Evolutionary conservation across 2,888 invertebrate genomes (phyloP).

Genomic region (Agriopis aurantiaria): DNA sequence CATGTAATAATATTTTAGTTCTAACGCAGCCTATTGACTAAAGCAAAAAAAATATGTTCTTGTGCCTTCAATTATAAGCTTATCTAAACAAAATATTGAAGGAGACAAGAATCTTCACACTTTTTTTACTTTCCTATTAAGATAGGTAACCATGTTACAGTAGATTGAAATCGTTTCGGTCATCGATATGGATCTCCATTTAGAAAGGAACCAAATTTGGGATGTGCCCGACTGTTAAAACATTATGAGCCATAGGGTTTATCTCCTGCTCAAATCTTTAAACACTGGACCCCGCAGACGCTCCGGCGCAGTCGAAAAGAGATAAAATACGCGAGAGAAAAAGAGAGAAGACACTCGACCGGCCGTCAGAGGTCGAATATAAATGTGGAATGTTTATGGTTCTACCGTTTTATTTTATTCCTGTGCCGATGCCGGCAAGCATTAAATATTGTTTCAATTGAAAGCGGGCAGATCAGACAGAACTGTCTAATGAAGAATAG

Average conservation of each 20-base stretch:
- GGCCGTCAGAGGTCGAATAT: slow-evolving; percentile 84
- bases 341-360: slow-evolving; percentile 62
- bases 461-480: slow-evolving; percentile 80
- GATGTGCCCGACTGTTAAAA: slow-evolving; percentile 77
- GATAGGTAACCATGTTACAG: slow-evolving; percentile 30
- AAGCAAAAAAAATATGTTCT: too few species aligned
- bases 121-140: slow-evolving; percentile 22
- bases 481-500: slow-evolving; percentile 79
- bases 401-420: slow-evolving; percentile 86
- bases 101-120: slow-evolving; percentile 9
- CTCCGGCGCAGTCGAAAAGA: slow-evolving; percentile 75
- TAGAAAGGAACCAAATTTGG: slow-evolving; percentile 45
- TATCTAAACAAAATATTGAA: slow-evolving; percentile 13
- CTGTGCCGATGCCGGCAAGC: slow-evolving; percentile 78
- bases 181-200: slow-evolving; percentile 48
- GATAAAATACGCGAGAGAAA: slow-evolving; percentile 59
- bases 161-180: slow-evolving; percentile 45
- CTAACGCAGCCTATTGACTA: not conserved
- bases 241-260: slow-evolving; percentile 83
- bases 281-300: slow-evolving; percentile 78
- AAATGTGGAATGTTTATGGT: slow-evolving; percentile 87
- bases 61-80: not conserved
- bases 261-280: slow-evolving; percentile 79
- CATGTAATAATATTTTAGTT: too few species aligned
- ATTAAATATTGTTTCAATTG: slow-evolving; percentile 86